Percentiles rank a stretch among this genome's conserved stretches.
These are phyloP conservation scores for Siphonodentalium dalli DNA, from an alignment of 2,888 invertebrate genomes.

Conservation along the genomic window DNA sequence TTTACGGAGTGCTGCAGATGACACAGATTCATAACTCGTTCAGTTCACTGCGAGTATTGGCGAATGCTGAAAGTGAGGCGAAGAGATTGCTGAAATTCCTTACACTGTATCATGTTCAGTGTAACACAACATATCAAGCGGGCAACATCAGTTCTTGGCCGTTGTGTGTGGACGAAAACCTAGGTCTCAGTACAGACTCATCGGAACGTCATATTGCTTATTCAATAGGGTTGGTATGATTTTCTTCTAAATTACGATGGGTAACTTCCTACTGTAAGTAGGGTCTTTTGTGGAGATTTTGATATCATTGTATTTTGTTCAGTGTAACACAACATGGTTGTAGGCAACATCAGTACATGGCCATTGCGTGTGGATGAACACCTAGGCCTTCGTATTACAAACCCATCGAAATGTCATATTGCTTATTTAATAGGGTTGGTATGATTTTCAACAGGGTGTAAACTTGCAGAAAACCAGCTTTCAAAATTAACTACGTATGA, in stretches of 20 bases:
- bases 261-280: too few species aligned
- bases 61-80: conserved; percentile 55
- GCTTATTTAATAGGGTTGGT: conserved; percentile 57
- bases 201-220: conserved; percentile 42
- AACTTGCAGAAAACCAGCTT: too few species aligned
- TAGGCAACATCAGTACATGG: conserved; percentile 50
- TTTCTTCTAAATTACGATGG: too few species aligned
- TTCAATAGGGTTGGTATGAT: conserved; percentile 50
- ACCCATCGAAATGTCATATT: conserved; percentile 36
- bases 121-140: conserved; percentile 48
- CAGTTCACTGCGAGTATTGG: conserved; percentile 50
- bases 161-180: conserved; percentile 48
- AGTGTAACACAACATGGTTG: conserved; percentile 51
- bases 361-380: conserved; percentile 50
- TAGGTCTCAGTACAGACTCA: conserved; percentile 43
- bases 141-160: conserved; percentile 52
- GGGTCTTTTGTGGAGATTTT: too few species aligned
- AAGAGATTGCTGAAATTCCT: conserved; percentile 53
- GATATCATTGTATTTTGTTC: conserved; percentile 51
- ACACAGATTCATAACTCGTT: conserved; percentile 46
- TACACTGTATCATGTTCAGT: conserved; percentile 53
- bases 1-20: conserved; percentile 40
- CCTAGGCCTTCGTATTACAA: conserved; percentile 43
- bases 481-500: too few species aligned
- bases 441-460: too few species aligned